A percentile compares a stretch with the other conserved stretches of the same genome.
Evolutionary conservation across 2,888 invertebrate species (phyloP).

Genomic region (Agonopterix heracliana): DNA sequence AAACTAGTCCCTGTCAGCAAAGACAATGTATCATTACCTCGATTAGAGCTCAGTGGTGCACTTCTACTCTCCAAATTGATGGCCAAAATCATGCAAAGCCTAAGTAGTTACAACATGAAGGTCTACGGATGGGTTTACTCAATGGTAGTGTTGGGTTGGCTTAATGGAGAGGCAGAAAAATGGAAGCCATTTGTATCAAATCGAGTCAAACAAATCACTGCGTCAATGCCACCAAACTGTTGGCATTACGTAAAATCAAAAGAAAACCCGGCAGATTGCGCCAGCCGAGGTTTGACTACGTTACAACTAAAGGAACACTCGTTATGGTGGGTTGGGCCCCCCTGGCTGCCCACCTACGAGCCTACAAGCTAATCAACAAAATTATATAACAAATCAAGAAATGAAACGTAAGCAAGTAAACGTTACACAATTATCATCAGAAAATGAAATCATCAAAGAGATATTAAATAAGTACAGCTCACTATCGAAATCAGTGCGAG

Average conservation of each 20-base stretch:
- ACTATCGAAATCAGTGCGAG: slow-evolving; percentile 3
- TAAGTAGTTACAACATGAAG: background rate
- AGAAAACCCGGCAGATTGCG: slow-evolving; percentile 13
- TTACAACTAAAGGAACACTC: slow-evolving; percentile 7
- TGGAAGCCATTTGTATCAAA: slow-evolving; percentile 10
- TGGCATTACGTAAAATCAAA: slow-evolving; percentile 8
- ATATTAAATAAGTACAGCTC: slow-evolving; percentile 9
- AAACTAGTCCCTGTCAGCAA: background rate
- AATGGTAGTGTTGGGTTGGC: slow-evolving; percentile 8
- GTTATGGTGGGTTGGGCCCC: slow-evolving; percentile 18
- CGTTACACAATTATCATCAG: background rate
- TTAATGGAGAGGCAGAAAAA: background rate
- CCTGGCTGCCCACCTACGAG: slow-evolving; percentile 6
- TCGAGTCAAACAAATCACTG: slow-evolving; percentile 6
- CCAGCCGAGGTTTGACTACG: slow-evolving; percentile 10
- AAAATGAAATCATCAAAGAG: background rate
- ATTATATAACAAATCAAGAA: slow-evolving; percentile 6
- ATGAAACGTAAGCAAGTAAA: slow-evolving; percentile 4
- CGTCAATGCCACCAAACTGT: slow-evolving; percentile 5
- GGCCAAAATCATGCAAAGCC: background rate
- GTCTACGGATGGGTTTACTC: slow-evolving; percentile 1
- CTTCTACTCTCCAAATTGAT: slow-evolving; percentile 1
- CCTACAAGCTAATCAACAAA: background rate
- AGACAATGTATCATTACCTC: background rate
- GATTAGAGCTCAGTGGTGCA: too few species aligned